Evolutionary conservation across 2,797 vertebrate species (phyloP).

Genomic region (Uromys caudimaculatus): DNA sequence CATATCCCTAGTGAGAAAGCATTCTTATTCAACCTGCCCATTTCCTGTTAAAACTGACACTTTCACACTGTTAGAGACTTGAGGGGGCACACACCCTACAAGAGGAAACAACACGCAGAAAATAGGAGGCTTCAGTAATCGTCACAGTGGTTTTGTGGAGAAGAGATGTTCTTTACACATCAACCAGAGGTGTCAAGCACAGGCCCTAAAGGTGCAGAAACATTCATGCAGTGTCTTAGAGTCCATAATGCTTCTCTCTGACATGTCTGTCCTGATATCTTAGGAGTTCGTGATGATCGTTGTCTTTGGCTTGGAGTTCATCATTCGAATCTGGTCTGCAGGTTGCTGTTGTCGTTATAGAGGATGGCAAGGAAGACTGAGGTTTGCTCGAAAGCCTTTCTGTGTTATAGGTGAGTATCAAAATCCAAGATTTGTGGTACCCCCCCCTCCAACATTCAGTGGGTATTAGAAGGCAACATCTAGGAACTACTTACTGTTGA

Average conservation of each 20-base stretch:
- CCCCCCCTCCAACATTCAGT: neutral
- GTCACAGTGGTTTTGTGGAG: neutral
- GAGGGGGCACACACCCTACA: neutral
- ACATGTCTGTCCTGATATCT: slow-evolving; percentile 71
- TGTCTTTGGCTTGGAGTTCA: slow-evolving; percentile 98
- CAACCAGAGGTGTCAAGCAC: neutral
- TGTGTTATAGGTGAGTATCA: slow-evolving; percentile 95
- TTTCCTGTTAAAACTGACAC: slow-evolving; percentile 41
- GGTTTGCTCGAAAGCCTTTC: slow-evolving; percentile 97
- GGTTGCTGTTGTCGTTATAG: slow-evolving; percentile 98
- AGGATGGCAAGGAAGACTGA: slow-evolving; percentile 97
- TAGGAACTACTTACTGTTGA: neutral
- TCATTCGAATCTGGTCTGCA: slow-evolving; percentile 97
- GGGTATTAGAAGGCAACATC: slow-evolving; percentile 4
- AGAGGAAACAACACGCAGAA: neutral
- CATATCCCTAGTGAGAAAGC: neutral
- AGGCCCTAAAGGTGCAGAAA: neutral
- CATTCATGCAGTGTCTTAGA: neutral
- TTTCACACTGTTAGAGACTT: neutral
- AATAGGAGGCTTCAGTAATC: neutral
- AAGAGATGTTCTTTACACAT: neutral
- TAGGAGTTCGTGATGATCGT: slow-evolving; percentile 99
- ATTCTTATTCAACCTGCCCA: neutral
- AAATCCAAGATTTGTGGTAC: neutral
- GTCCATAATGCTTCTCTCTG: slow-evolving; percentile 48